These are phyloP conservation scores for Isotomurus palustris DNA, from an alignment of 2,888 invertebrate genomes.

Conservation along the genomic window DNA sequence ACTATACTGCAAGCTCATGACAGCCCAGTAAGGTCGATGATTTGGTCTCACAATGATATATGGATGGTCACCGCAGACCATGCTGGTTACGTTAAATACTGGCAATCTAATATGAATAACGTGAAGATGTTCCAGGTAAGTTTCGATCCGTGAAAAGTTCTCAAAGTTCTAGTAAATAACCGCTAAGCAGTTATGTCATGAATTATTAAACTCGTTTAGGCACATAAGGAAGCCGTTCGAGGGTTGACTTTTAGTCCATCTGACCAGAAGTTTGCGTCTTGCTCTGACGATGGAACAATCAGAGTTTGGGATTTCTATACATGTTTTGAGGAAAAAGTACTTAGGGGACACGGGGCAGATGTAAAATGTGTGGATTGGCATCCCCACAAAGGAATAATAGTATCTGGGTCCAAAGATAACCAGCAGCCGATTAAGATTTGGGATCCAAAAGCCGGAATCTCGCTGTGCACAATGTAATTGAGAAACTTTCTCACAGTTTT, in stretches of 20 bases:
- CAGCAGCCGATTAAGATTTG: slow-evolving; percentile 99
- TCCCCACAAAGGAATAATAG: slow-evolving; percentile 92
- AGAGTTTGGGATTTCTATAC: slow-evolving; percentile 98
- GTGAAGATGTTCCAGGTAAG: slow-evolving; percentile 95
- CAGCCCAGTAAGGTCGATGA: slow-evolving; percentile 97
- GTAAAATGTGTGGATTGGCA: slow-evolving; percentile 99
- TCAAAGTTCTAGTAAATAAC: background rate
- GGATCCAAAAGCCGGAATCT: slow-evolving; percentile 96
- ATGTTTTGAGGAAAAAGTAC: slow-evolving; percentile 90
- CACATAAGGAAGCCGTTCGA: slow-evolving; percentile 98
- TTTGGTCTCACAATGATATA: slow-evolving; percentile 98
- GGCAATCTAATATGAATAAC: slow-evolving; percentile 99
- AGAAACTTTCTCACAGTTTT: slow-evolving; percentile 2
- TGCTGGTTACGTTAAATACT: slow-evolving; percentile 97
- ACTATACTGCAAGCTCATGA: slow-evolving; percentile 99
- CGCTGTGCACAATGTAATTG: slow-evolving; percentile 84
- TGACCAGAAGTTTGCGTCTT: slow-evolving; percentile 97
- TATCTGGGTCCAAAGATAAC: slow-evolving; percentile 98
- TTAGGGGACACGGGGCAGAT: slow-evolving; percentile 94
- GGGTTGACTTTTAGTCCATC: slow-evolving; percentile 99
- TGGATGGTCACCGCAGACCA: slow-evolving; percentile 99
- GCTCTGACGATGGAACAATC: slow-evolving; percentile 98
- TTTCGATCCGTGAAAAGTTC: background rate
- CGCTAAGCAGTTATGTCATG: too few relatives aligned
- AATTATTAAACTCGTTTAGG: slow-evolving; percentile 52